Percentiles rank a stretch among this genome's conserved stretches.
Evolutionary conservation across 2,888 invertebrate genomes (phyloP).

Genomic region (Pilophorus perplexus): DNA sequence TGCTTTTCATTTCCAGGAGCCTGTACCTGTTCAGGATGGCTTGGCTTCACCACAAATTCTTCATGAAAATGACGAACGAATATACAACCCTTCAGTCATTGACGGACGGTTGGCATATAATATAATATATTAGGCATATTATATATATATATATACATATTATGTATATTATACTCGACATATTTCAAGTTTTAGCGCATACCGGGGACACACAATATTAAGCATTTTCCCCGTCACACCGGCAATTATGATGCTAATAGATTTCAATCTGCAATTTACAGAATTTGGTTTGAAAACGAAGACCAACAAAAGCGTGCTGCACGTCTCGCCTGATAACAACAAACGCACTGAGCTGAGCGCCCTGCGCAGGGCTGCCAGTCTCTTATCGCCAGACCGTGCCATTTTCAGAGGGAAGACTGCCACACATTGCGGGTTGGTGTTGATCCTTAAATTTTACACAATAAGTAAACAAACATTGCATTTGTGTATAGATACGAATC

Average conservation of each 20-base stretch:
- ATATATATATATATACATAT: background rate
- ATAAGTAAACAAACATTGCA: no score
- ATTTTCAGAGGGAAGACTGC: conserved; percentile 48
- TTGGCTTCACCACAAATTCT: conserved; percentile 75
- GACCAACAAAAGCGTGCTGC: conserved; percentile 46
- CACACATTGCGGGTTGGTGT: conserved; percentile 46
- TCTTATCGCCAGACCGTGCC: conserved; percentile 46
- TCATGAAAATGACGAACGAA: conserved; percentile 69
- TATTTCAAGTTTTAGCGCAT: no score
- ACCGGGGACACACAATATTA: no score
- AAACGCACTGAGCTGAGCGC: conserved; percentile 43
- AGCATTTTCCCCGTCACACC: no score
- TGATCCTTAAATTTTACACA: conserved; percentile 19
- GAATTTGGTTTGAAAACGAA: conserved; percentile 52
- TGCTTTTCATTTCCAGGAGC: conserved; percentile 57
- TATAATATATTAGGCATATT: background rate
- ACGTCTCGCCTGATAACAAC: conserved; percentile 43
- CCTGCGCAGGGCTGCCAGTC: conserved; percentile 44
- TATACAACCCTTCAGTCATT: conserved; percentile 65
- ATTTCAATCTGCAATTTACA: no score
- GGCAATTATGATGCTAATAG: no score
- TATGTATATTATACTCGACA: background rate
- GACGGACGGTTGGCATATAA: conserved; percentile 54
- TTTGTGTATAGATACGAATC: no score
- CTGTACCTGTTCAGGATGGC: conserved; percentile 74